Conservation (phyloP, 1,140 invertebrate genomes). For the Trachymyrmex cornetzi region DNA sequence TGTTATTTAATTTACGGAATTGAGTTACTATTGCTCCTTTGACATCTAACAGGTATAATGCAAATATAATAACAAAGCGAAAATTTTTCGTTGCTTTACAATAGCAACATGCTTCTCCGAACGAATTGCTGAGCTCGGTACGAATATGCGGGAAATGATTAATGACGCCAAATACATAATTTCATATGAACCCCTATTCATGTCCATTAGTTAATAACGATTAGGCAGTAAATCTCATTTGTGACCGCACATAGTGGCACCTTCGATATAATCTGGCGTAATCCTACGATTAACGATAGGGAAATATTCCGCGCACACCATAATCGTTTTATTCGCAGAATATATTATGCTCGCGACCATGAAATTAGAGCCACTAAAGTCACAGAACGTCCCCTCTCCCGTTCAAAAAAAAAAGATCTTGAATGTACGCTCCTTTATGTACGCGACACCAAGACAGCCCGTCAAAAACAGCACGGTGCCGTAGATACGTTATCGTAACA, state of each 20-base stretch:
- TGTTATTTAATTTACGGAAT: too few relatives aligned
- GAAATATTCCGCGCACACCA: slow-evolving; percentile 32
- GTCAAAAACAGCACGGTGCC: slow-evolving; percentile 35
- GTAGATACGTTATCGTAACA: slow-evolving; percentile 47
- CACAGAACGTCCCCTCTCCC: background rate
- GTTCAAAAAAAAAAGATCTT: slow-evolving; percentile 13
- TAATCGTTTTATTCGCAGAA: slow-evolving; percentile 44
- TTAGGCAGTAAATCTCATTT: slow-evolving; percentile 59
- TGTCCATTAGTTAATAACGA: slow-evolving; percentile 58
- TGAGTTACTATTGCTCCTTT: too few relatives aligned
- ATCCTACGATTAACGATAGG: slow-evolving; percentile 60
- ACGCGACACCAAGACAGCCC: slow-evolving; percentile 7
- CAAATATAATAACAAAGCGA: background rate
- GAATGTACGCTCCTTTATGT: background rate
- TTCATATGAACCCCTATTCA: slow-evolving; percentile 14
- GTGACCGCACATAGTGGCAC: slow-evolving; percentile 17
- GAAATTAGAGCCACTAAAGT: slow-evolving; percentile 47
- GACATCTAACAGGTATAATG: background rate
- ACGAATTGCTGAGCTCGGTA: background rate
- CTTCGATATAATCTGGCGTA: slow-evolving; percentile 36
- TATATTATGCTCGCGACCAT: slow-evolving; percentile 27
- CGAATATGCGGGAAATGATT: slow-evolving; percentile 28
- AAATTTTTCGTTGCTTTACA: background rate
- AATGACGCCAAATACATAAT: slow-evolving; percentile 45
- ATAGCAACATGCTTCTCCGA: background rate